Evolutionary conservation across 2,113 vertebrate genomes (phyloP).

Genomic region (Gymnobelideus leadbeateri): DNA sequence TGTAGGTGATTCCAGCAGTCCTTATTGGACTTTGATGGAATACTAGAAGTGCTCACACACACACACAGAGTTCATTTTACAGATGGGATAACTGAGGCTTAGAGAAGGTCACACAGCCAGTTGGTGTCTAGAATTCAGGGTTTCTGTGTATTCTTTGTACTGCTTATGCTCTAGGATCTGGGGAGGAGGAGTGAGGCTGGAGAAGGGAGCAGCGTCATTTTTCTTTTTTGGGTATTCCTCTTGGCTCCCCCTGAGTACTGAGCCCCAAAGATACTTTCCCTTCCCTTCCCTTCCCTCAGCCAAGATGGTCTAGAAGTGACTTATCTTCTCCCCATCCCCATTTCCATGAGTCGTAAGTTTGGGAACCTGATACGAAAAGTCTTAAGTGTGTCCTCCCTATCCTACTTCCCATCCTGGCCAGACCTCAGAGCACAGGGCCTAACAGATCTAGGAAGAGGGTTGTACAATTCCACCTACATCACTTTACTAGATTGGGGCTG

Average conservation of each 20-base stretch:
- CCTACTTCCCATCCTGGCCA: not conserved
- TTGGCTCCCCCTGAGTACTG: not conserved
- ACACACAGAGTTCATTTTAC: not conserved
- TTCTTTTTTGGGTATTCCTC: not conserved
- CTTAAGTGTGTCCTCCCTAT: no score
- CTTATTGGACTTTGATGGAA: not conserved
- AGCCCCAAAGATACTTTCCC: not conserved
- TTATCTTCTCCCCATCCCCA: not conserved
- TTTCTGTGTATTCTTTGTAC: not conserved
- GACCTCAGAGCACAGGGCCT: not conserved
- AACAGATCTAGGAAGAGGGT: not conserved
- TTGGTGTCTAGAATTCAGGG: not conserved
- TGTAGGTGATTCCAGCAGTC: not conserved
- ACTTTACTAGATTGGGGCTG: no score
- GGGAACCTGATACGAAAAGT: not conserved
- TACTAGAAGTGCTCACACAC: not conserved
- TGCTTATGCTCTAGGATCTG: not conserved
- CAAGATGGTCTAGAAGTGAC: not conserved
- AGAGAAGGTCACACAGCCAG: not conserved
- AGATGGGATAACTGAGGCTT: not conserved
- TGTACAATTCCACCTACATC: not conserved
- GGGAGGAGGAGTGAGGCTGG: not conserved
- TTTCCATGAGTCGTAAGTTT: no score
- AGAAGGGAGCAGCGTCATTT: not conserved
- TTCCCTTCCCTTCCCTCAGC: not conserved